Conservation (phyloP, 2,888 invertebrate genomes). For the Chironomus tentans region DNA sequence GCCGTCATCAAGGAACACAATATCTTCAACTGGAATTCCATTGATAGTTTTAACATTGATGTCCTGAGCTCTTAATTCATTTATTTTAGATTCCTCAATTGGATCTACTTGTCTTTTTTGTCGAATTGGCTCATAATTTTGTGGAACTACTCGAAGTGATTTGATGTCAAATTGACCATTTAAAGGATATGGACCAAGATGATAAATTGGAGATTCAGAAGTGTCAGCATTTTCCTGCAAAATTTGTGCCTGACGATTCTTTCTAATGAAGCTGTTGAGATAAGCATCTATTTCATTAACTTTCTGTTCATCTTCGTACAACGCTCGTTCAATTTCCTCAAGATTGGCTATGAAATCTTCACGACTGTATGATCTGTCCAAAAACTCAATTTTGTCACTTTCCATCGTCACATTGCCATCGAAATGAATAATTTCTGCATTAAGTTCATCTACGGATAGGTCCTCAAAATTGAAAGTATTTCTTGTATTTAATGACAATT, state of each 20-base stretch:
- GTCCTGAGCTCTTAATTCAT: conserved; percentile 34
- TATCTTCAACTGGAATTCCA: conserved; percentile 30
- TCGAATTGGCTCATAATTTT: not conserved
- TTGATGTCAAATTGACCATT: conserved; percentile 13
- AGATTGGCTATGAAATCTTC: conserved; percentile 34
- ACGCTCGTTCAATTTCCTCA: conserved; percentile 22
- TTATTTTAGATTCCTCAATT: conserved; percentile 32
- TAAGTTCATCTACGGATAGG: not conserved
- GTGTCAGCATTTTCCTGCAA: not conserved
- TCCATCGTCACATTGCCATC: not conserved
- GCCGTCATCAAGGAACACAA: conserved; percentile 33
- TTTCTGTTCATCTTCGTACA: not conserved
- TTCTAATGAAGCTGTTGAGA: not conserved
- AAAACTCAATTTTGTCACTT: conserved; percentile 15
- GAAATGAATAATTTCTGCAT: not conserved
- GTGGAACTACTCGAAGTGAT: not conserved
- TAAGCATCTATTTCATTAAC: not conserved
- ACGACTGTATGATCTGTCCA: conserved; percentile 33
- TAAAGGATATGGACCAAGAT: not conserved
- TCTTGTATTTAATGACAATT: conserved; percentile 33
- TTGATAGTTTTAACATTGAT: conserved; percentile 37
- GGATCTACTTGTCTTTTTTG: not conserved
- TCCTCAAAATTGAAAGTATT: conserved; percentile 4
- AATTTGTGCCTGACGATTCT: not conserved
- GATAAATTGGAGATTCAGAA: not conserved